A percentile compares a stretch with the other conserved stretches of the same genome.
phyloP scores from a whole-genome alignment of 2,113 vertebrate genomes.

The Tylochromis polylepis region DNA sequence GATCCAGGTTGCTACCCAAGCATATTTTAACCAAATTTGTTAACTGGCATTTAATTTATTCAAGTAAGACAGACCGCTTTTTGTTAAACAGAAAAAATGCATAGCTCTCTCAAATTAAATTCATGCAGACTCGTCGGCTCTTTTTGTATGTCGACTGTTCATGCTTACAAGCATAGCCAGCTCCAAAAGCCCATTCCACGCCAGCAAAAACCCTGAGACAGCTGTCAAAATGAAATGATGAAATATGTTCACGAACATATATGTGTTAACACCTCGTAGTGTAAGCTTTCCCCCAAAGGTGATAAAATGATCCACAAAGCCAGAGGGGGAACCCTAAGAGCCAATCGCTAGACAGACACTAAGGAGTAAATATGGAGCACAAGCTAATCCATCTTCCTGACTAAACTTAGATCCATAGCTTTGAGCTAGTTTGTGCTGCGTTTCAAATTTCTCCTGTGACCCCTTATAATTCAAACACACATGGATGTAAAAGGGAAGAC shows the following conservation, averaged over 20 bases:
- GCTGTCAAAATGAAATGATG: not conserved
- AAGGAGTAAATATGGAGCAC: not conserved
- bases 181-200: not conserved
- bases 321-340: not conserved
- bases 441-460: constrained; percentile 21
- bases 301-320: not conserved
- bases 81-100: not conserved
- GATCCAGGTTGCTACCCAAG: not conserved
- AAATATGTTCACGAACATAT: not conserved
- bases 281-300: not conserved
- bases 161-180: not conserved
- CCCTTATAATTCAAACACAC: not conserved
- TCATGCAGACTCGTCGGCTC: too few relatives aligned
- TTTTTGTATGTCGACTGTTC: not conserved
- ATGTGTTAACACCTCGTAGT: not conserved
- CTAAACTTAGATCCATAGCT: constrained; percentile 50
- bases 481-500: not conserved
- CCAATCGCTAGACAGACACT: not conserved
- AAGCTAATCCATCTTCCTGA: not conserved
- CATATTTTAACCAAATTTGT: not conserved
- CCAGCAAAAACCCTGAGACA: not conserved
- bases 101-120: not conserved
- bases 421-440: not conserved
- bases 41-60: not conserved
- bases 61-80: not conserved